These are phyloP conservation scores for Idaea biselata DNA, from an alignment of 2,888 invertebrate species.

Conservation along the genomic window DNA sequence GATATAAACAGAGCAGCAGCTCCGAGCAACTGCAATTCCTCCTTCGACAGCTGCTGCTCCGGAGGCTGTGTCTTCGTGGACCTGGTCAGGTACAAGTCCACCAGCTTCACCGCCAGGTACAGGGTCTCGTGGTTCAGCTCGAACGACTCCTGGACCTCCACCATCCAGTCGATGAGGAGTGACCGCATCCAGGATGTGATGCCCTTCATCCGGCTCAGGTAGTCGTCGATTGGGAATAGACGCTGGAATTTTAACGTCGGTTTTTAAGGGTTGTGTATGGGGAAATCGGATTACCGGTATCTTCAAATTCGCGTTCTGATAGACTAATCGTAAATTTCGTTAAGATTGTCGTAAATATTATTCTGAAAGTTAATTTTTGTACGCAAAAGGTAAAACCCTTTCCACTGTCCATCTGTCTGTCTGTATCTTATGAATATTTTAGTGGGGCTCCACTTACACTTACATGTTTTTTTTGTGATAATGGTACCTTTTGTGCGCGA, in stretches of 20 bases:
- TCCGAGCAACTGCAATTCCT: constrained; percentile 94
- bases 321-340: no score
- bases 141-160: constrained; percentile 98
- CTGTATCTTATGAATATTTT: no score
- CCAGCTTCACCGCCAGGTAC: constrained; percentile 97
- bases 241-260: constrained; percentile 59
- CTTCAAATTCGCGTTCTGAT: no score
- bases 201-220: constrained; percentile 89
- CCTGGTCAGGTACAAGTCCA: constrained; percentile 89
- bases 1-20: constrained; percentile 96
- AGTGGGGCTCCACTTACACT: no score
- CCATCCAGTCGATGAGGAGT: constrained; percentile 98
- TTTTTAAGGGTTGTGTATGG: background rate
- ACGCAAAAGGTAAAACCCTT: no score
- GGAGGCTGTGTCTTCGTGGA: constrained; percentile 53
- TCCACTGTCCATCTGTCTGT: no score
- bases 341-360: no score
- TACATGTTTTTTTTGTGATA: no score
- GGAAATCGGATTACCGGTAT: background rate
- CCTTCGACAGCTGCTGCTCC: constrained; percentile 85
- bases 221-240: constrained; percentile 88
- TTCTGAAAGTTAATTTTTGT: no score
- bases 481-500: no score
- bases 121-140: constrained; percentile 99
- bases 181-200: constrained; percentile 94